Evolutionary conservation across 2,113 vertebrate species (phyloP).

Genomic region (Pluvialis apricaria): DNA sequence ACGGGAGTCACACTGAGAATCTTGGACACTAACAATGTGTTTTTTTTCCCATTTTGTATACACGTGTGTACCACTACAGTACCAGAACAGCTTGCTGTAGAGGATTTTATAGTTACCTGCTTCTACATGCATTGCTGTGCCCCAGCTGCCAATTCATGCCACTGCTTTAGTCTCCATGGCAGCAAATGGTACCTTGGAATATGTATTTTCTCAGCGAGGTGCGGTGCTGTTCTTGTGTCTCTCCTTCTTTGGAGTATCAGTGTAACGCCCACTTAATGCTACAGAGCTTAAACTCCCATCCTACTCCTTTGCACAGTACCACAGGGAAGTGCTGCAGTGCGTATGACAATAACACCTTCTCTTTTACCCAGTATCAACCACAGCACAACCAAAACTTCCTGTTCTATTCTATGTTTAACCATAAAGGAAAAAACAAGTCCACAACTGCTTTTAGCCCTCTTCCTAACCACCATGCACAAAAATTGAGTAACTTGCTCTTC

Average conservation of each 20-base stretch:
- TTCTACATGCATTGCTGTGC: neutral
- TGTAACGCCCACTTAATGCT: neutral
- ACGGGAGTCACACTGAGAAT: neutral
- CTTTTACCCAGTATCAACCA: neutral
- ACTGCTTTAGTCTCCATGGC: neutral
- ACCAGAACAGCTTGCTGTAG: neutral
- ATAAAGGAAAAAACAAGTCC: neutral
- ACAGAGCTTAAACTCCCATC: neutral
- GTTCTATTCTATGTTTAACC: neutral
- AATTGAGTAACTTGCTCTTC: neutral
- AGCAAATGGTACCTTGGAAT: neutral
- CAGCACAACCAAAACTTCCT: neutral
- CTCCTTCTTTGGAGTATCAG: neutral
- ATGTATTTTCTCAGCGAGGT: neutral
- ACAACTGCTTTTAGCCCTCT: neutral
- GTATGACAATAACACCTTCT: neutral
- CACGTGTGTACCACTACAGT: rapidly evolving
- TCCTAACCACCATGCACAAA: neutral
- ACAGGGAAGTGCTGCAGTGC: neutral
- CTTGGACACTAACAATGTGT: neutral
- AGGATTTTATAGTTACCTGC: neutral
- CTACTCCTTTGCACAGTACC: neutral
- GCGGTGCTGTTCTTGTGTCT: neutral
- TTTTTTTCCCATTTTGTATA: neutral
- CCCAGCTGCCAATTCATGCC: neutral